Evolutionary conservation across 1,140 invertebrate genomes (phyloP).

Genomic region (Drosophila parabipectinata): DNA sequence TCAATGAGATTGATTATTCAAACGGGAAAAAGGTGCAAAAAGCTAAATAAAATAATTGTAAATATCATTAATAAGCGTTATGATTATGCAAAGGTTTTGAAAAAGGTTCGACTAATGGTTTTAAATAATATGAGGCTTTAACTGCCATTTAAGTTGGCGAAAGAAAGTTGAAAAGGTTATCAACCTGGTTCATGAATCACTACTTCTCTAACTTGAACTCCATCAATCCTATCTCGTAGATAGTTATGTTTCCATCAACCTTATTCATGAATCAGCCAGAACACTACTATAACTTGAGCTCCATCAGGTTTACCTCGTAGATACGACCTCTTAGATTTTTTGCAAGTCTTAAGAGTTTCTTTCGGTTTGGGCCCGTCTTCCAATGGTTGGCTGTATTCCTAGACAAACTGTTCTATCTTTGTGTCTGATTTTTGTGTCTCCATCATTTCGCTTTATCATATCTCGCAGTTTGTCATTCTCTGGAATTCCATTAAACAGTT

Average conservation of each 20-base stretch:
- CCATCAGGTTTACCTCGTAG: too few species aligned
- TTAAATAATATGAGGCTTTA: too few species aligned
- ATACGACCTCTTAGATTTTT: neutral
- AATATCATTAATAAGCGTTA: neutral
- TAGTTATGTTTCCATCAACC: too few species aligned
- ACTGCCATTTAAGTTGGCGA: too few species aligned
- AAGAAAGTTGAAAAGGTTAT: too few species aligned
- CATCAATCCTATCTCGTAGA: too few species aligned
- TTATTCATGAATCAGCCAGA: neutral
- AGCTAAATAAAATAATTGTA: neutral
- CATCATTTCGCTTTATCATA: constrained; percentile 20
- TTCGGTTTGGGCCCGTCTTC: neutral
- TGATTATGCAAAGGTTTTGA: neutral
- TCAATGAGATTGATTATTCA: constrained; percentile 75
- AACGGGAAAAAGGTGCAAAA: constrained; percentile 21
- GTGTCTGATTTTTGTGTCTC: constrained; percentile 33
- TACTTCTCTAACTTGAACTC: too few species aligned
- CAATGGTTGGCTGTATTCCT: constrained; percentile 34
- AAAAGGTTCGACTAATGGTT: too few species aligned
- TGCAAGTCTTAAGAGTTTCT: neutral
- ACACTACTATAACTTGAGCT: too few species aligned
- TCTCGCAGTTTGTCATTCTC: constrained; percentile 38
- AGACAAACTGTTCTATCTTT: constrained; percentile 23
- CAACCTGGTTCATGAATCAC: too few species aligned
- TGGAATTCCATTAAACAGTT: constrained; percentile 49